A percentile compares a stretch with the other conserved stretches of the same genome.
Conservation (phyloP, 2,797 vertebrate genomes). For the Ctenochaetus hawaiiensis region DNA sequence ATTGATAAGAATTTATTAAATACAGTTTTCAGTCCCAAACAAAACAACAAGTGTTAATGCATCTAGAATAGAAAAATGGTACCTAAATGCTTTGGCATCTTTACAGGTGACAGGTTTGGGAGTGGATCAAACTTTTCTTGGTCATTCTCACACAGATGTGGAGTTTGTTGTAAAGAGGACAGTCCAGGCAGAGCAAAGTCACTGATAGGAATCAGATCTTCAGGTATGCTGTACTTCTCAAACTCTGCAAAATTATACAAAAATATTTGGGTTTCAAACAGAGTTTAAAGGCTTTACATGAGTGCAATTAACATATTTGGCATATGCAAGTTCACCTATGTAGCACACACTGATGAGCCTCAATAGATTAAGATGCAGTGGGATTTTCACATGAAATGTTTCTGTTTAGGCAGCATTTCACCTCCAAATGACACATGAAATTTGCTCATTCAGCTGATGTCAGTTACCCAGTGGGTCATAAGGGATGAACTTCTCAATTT, state of each 20-base stretch:
- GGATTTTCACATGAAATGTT: background rate
- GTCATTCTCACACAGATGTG: slow-evolving; percentile 42
- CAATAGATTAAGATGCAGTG: background rate
- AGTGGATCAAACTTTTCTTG: slow-evolving; percentile 44
- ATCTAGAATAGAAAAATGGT: background rate
- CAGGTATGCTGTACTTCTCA: slow-evolving; percentile 69
- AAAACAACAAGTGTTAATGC: too few species aligned
- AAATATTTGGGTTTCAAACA: background rate
- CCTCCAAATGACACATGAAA: background rate
- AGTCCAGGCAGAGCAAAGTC: slow-evolving; percentile 69
- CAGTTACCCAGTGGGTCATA: slow-evolving; percentile 80
- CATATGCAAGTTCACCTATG: background rate
- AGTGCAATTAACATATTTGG: background rate
- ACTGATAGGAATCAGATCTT: slow-evolving; percentile 73
- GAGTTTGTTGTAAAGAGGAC: slow-evolving; percentile 41
- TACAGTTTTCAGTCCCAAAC: background rate
- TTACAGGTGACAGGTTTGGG: slow-evolving; percentile 53
- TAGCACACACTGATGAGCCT: background rate
- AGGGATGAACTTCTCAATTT: slow-evolving; percentile 75
- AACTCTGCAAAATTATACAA: slow-evolving; percentile 61
- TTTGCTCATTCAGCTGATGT: background rate
- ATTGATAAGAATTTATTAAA: background rate
- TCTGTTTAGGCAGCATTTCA: background rate
- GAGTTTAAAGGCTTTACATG: background rate
- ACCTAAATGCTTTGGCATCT: slow-evolving; percentile 62